Evolutionary conservation across 1,140 invertebrate species (phyloP).

Genomic region (Drosophila albomicans): DNA sequence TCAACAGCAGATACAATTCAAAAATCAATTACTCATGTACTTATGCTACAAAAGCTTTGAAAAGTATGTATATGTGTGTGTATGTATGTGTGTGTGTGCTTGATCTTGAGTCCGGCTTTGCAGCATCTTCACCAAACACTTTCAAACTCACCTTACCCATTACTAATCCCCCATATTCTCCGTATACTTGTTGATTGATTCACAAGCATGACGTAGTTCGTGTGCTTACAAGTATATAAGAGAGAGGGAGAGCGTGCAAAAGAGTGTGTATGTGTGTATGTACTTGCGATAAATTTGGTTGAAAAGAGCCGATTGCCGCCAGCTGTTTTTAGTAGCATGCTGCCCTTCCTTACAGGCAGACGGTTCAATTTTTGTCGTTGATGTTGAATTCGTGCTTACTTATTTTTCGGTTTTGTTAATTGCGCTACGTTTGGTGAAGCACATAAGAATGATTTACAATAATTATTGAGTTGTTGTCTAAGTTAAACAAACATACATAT

Average conservation of each 20-base stretch:
- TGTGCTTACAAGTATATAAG: neutral
- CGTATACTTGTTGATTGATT: slow-evolving; percentile 40
- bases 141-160: neutral
- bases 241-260: neutral
- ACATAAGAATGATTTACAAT: slow-evolving; percentile 35
- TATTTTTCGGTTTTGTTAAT: slow-evolving; percentile 32
- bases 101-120: no score
- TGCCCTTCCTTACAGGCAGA: slow-evolving; percentile 65
- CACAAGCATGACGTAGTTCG: neutral
- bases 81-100: no score
- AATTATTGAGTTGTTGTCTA: slow-evolving; percentile 21
- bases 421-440: slow-evolving; percentile 8
- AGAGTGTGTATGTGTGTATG: slow-evolving; percentile 2
- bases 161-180: neutral
- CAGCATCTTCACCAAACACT: slow-evolving; percentile 6
- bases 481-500: slow-evolving; percentile 26
- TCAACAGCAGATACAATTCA: no score
- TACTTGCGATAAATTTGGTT: slow-evolving; percentile 39
- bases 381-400: neutral
- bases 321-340: slow-evolving; percentile 59
- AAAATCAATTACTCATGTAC: no score
- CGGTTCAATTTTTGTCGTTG: slow-evolving; percentile 52
- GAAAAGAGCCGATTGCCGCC: slow-evolving; percentile 52
- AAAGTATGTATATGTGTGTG: no score
- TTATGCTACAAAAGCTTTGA: no score